Percentiles rank a stretch among this genome's conserved stretches.
phyloP scores from a whole-genome alignment of 2,113 vertebrate genomes.

The Psilopogon haemacephalus region DNA sequence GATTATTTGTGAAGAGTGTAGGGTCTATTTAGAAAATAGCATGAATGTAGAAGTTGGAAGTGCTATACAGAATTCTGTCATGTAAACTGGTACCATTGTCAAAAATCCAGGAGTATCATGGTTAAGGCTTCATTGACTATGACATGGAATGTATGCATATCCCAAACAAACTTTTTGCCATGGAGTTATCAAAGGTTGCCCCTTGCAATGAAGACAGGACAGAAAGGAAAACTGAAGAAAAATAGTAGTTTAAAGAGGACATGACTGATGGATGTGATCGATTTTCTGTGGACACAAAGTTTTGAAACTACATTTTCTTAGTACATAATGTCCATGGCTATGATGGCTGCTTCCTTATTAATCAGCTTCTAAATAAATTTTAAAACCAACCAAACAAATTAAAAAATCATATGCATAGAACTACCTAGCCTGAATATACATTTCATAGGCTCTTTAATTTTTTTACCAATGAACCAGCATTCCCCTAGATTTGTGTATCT shows the following conservation, averaged over 20 bases:
- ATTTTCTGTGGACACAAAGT: not conserved
- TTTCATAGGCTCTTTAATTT: no score
- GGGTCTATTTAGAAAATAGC: not conserved
- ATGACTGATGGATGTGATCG: not conserved
- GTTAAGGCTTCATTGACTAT: not conserved
- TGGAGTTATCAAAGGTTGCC: not conserved
- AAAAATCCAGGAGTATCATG: not conserved
- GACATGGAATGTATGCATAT: not conserved
- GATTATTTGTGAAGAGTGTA: not conserved
- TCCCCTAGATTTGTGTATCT: no score
- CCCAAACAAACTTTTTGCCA: not conserved
- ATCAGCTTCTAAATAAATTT: not conserved
- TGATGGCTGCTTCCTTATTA: not conserved
- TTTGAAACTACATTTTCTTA: not conserved
- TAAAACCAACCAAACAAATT: no score
- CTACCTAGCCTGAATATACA: no score
- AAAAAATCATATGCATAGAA: no score
- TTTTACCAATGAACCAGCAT: no score
- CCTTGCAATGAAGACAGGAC: not conserved
- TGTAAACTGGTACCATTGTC: not conserved
- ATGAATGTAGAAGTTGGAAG: not conserved
- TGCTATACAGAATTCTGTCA: not conserved
- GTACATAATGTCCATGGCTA: not conserved
- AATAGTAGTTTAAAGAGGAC: not conserved
- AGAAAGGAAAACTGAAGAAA: not conserved